phyloP scores from a whole-genome alignment of 2,888 invertebrate species.

The Gymnosoma rotundatum region DNA sequence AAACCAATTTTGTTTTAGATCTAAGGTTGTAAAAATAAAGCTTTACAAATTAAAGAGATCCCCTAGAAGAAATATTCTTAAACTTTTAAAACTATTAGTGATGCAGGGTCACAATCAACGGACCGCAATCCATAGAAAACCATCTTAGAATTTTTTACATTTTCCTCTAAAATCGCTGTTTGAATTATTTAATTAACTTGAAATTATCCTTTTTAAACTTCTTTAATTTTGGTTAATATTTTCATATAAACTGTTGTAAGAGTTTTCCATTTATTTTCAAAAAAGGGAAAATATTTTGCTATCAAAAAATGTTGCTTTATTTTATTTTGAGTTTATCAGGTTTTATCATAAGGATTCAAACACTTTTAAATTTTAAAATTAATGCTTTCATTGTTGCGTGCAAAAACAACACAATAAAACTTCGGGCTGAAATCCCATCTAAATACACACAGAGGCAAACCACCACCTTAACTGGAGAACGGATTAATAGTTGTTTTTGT shows the following conservation, averaged over 20 bases:
- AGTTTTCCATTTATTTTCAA: conserved; percentile 3
- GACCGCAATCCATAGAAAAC: no score
- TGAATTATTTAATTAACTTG: background rate
- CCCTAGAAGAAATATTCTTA: no score
- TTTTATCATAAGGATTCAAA: conserved; percentile 12
- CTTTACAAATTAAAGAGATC: no score
- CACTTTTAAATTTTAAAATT: conserved; percentile 31
- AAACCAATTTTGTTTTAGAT: no score
- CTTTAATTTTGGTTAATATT: background rate
- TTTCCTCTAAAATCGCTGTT: no score
- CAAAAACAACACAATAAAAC: background rate
- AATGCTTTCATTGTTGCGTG: conserved; percentile 16
- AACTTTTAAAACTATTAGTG: no score
- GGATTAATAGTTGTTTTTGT: conserved; percentile 56
- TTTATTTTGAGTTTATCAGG: conserved; percentile 22
- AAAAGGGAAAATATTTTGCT: conserved; percentile 5
- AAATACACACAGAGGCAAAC: background rate
- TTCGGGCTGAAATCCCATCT: background rate
- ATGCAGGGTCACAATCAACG: no score
- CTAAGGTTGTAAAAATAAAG: no score
- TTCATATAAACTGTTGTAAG: background rate
- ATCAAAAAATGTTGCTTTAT: background rate
- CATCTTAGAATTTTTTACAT: no score
- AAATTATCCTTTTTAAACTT: background rate
- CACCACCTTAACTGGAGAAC: conserved; percentile 12